Evolutionary conservation across 1,140 invertebrate species (phyloP).

Genomic region (Theocolax elegans): DNA sequence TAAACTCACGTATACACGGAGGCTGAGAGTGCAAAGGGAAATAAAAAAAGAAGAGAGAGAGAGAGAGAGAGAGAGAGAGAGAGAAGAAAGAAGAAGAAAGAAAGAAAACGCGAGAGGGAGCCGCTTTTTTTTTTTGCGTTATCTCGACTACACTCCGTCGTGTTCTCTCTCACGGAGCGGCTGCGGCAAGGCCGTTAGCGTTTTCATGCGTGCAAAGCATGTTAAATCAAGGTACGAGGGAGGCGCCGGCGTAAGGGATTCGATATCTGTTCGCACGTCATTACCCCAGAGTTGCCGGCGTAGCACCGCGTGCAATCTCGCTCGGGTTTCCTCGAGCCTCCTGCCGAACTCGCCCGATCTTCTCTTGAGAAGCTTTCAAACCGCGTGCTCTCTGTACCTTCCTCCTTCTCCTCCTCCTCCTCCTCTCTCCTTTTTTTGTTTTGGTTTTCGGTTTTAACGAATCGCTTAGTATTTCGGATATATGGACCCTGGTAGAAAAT

Average conservation of each 20-base stretch:
- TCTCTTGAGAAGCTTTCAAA: not conserved
- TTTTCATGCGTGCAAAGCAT: slow-evolving; percentile 42
- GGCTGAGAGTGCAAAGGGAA: not conserved
- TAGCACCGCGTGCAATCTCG: not conserved
- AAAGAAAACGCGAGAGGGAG: not conserved
- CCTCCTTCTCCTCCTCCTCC: not conserved
- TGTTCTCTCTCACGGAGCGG: too few relatives aligned
- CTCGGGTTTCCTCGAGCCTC: not conserved
- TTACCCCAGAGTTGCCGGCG: slow-evolving; percentile 58
- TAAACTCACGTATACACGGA: not conserved
- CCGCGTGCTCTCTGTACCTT: not conserved
- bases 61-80: not conserved
- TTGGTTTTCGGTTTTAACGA: too few relatives aligned
- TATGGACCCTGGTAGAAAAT: too few relatives aligned
- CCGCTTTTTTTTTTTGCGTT: slow-evolving; percentile 30
- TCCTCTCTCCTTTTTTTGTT: not conserved
- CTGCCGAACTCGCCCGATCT: not conserved
- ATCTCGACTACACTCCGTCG: slow-evolving; percentile 24
- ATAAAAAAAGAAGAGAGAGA: not conserved
- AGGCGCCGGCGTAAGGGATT: slow-evolving; percentile 57
- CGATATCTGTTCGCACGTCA: slow-evolving; percentile 68
- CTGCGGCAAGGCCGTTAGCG: slow-evolving; percentile 33
- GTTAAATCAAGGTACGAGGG: slow-evolving; percentile 42
- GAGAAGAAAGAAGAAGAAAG: not conserved
- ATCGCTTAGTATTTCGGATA: too few relatives aligned